Evolutionary conservation across 64 coral and sea anemone species (phyloP).

Genomic region (Stichodactyla mertensii): DNA sequence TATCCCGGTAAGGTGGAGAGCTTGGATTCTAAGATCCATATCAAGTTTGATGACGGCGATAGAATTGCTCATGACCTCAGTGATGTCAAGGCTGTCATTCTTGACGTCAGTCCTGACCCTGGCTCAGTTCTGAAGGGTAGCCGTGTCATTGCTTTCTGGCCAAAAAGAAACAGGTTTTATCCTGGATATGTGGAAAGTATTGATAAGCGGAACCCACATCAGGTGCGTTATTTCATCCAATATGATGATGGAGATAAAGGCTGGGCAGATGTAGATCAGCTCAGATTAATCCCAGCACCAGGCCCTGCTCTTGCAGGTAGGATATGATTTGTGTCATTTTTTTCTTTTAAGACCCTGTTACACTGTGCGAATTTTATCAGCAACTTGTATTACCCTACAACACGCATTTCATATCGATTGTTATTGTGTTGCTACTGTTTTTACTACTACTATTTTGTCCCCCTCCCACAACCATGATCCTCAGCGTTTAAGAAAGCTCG

Average conservation of each 20-base stretch:
- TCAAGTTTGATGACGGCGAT: conserved; percentile 72
- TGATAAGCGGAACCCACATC: conserved; percentile 10
- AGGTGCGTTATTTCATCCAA: neutral
- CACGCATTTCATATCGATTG: too few species aligned
- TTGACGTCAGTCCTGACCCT: conserved; percentile 43
- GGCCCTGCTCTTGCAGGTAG: conserved; percentile 27
- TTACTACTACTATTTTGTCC: too few species aligned
- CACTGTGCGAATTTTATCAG: too few species aligned
- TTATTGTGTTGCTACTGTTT: too few species aligned
- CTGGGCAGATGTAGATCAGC: neutral
- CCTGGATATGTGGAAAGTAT: neutral
- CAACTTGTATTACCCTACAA: too few species aligned
- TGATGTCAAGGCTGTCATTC: conserved; percentile 36
- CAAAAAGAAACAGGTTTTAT: neutral
- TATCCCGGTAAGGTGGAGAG: conserved; percentile 54
- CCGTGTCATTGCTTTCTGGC: conserved; percentile 49
- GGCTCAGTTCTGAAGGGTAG: conserved; percentile 34
- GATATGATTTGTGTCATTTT: neutral
- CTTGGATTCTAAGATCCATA: conserved; percentile 17
- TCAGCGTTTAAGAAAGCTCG: too few species aligned
- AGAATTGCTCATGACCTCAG: conserved; percentile 38
- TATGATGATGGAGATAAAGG: conserved; percentile 48
- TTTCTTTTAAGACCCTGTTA: too few species aligned
- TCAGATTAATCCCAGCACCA: conserved; percentile 21
- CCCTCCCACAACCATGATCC: too few species aligned